These are phyloP conservation scores for Melanchra persicariae DNA, from an alignment of 2,888 invertebrate species.

Conservation along the genomic window DNA sequence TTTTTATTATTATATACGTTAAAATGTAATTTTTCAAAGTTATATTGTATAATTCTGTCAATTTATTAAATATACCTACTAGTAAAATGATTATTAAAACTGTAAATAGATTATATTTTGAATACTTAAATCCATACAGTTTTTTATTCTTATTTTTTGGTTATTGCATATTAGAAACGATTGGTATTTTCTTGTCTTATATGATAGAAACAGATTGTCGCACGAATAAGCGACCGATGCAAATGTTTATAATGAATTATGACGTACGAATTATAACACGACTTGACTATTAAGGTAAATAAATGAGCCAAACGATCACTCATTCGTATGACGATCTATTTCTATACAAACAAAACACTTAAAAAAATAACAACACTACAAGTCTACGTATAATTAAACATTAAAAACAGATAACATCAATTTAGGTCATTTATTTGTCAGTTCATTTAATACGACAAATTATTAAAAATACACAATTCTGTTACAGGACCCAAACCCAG, in stretches of 20 bases:
- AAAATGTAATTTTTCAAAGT: conserved; percentile 36
- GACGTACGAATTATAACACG: too few species aligned
- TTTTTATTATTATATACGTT: not conserved
- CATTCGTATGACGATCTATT: too few species aligned
- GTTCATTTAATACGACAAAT: conserved; percentile 55
- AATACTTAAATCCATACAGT: not conserved
- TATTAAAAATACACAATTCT: conserved; percentile 59
- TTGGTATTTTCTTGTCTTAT: not conserved
- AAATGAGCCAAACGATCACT: not conserved
- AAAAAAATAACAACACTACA: conserved; percentile 36
- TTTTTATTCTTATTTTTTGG: not conserved
- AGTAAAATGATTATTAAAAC: not conserved
- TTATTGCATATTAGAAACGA: not conserved
- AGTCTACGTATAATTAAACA: not conserved
- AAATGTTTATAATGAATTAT: not conserved
- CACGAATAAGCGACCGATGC: not conserved
- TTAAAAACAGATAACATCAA: conserved; percentile 18
- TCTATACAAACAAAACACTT: conserved; percentile 23
- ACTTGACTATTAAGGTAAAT: not conserved
- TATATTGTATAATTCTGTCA: conserved; percentile 20
- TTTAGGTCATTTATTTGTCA: conserved; percentile 46
- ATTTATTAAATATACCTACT: not conserved
- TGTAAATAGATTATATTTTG: conserved; percentile 16
- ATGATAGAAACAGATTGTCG: not conserved
- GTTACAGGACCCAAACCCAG: conserved; percentile 84